Conservation (phyloP, 2,797 vertebrate species). For the Xiphorhynchus erythropygius region DNA sequence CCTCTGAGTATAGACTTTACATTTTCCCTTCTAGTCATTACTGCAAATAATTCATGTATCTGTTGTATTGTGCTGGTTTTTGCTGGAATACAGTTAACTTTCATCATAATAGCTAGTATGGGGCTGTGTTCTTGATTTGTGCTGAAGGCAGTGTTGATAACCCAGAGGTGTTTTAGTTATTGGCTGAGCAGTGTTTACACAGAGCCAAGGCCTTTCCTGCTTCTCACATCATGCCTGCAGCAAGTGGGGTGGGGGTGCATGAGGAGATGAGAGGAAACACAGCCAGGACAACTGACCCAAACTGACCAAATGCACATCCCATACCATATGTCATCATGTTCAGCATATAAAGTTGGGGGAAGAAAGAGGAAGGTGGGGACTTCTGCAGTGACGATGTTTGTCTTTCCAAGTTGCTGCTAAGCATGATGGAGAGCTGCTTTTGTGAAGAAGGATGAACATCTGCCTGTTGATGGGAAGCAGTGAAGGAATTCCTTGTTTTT, state of each 20-base stretch:
- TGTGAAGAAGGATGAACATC: not conserved
- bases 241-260: no score
- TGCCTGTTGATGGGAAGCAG: not conserved
- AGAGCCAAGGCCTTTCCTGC: not conserved
- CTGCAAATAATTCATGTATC: not conserved
- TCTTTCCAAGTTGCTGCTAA: not conserved
- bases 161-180: not conserved
- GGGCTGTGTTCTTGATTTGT: not conserved
- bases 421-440: not conserved
- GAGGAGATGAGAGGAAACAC: not conserved
- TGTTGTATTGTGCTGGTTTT: not conserved
- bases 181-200: rapidly evolving
- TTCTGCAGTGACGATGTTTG: rapidly evolving
- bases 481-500: not conserved
- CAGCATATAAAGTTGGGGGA: not conserved
- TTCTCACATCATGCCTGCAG: not conserved
- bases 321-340: no score
- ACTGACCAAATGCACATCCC: not conserved
- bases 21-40: not conserved
- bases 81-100: not conserved
- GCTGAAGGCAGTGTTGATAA: not conserved
- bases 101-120: not conserved
- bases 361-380: not conserved
- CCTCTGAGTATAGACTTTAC: not conserved
- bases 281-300: not conserved